Evolutionary conservation across 1,140 invertebrate species (phyloP).

Genomic region (Acromyrmex charruanus): DNA sequence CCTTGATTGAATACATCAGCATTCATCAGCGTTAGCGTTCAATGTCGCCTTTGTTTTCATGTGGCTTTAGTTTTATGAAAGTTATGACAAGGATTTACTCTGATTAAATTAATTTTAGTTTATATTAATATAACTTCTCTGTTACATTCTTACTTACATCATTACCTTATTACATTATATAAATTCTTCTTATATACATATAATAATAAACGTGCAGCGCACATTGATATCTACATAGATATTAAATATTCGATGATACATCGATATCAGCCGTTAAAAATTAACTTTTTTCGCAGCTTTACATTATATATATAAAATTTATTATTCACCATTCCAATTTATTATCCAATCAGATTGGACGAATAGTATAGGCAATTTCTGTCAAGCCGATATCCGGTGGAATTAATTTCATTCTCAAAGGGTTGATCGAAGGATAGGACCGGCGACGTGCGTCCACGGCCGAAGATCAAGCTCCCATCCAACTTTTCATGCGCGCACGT

Average conservation of each 20-base stretch:
- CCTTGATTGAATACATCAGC: conserved; percentile 79
- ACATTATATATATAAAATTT: not conserved
- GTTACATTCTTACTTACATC: too few species aligned
- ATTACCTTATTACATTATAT: too few species aligned
- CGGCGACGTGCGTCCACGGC: not conserved
- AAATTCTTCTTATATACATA: not conserved
- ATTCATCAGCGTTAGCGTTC: conserved; percentile 67
- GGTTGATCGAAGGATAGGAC: conserved; percentile 18
- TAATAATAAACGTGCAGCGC: not conserved
- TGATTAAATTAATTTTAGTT: not conserved
- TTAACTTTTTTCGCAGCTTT: not conserved
- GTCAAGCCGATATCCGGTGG: too few species aligned
- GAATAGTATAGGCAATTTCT: not conserved
- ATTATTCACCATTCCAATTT: not conserved
- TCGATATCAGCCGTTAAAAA: not conserved
- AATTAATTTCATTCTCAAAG: conserved; percentile 36
- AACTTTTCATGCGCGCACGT: conserved; percentile 61
- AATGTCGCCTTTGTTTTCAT: not conserved
- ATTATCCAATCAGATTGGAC: not conserved
- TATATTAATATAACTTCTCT: too few species aligned
- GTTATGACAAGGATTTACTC: not conserved
- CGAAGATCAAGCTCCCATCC: conserved; percentile 48
- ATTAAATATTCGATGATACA: not conserved
- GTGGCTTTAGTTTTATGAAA: not conserved
- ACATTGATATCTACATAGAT: not conserved